These are phyloP conservation scores for Rhimphoctona megacephalus DNA, from an alignment of 2,888 invertebrate species.

Conservation along the genomic window DNA sequence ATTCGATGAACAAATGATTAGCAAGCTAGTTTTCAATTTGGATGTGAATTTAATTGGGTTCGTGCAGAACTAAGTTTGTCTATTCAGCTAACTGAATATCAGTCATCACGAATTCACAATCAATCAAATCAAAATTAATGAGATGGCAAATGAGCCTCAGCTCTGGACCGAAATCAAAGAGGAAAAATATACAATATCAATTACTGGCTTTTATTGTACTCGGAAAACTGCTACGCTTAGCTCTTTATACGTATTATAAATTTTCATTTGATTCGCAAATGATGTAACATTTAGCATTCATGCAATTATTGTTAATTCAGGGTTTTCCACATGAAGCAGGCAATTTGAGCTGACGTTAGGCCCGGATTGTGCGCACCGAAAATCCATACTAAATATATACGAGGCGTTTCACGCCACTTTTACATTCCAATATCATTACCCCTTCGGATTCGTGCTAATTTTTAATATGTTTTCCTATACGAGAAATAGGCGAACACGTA, in stretches of 20 bases:
- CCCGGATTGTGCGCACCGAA: neutral
- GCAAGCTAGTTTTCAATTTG: neutral
- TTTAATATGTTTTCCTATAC: too few relatives aligned
- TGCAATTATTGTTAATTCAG: constrained; percentile 44
- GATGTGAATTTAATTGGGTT: neutral
- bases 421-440: too few relatives aligned
- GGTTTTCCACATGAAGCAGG: constrained; percentile 6
- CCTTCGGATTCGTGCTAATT: too few relatives aligned
- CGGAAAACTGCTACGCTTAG: neutral
- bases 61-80: neutral
- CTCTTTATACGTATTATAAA: constrained; percentile 26
- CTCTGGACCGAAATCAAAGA: constrained; percentile 1
- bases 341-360: constrained; percentile 39
- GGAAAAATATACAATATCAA: constrained; percentile 1
- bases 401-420: too few relatives aligned
- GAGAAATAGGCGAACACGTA: too few relatives aligned
- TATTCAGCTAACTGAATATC: neutral
- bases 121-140: constrained; percentile 43
- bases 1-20: neutral
- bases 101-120: neutral
- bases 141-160: neutral
- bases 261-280: constrained; percentile 38
- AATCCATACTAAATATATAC: constrained; percentile 13
- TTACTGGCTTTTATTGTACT: constrained; percentile 15
- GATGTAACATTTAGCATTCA: constrained; percentile 41